These are phyloP conservation scores for Psylliodes chrysocephalus DNA, from an alignment of 2,888 invertebrate species.

Conservation along the genomic window DNA sequence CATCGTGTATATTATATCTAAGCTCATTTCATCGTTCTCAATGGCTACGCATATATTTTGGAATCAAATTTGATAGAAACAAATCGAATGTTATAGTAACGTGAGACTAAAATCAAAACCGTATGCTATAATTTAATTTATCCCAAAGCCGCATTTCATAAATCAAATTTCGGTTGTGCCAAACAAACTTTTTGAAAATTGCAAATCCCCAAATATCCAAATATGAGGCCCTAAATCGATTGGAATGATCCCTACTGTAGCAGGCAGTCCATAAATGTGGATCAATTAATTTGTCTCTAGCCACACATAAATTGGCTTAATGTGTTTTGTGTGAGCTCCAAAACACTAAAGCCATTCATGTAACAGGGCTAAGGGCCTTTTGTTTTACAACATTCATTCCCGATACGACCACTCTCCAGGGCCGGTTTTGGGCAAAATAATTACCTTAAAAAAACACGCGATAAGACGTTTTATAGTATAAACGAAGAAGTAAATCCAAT, in stretches of 20 bases:
- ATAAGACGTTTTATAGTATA: background rate
- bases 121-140: too few species aligned
- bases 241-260: constrained; percentile 36
- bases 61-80: too few species aligned
- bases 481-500: too few species aligned
- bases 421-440: background rate
- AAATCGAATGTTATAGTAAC: too few species aligned
- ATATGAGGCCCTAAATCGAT: constrained; percentile 27
- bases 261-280: constrained; percentile 37
- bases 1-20: too few species aligned
- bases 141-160: too few species aligned
- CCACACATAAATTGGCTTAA: constrained; percentile 44
- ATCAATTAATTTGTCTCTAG: constrained; percentile 44
- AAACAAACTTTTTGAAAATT: constrained; percentile 24
- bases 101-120: too few species aligned
- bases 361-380: constrained; percentile 25
- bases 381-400: constrained; percentile 37
- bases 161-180: too few species aligned
- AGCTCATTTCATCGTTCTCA: too few species aligned
- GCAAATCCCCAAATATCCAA: constrained; percentile 25
- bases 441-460: background rate
- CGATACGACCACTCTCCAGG: background rate
- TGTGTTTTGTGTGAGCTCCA: constrained; percentile 35
- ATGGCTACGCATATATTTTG: too few species aligned
- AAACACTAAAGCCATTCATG: constrained; percentile 33